phyloP scores from a whole-genome alignment of 2,888 invertebrate species.

The Lasioglossum oenotherae region DNA sequence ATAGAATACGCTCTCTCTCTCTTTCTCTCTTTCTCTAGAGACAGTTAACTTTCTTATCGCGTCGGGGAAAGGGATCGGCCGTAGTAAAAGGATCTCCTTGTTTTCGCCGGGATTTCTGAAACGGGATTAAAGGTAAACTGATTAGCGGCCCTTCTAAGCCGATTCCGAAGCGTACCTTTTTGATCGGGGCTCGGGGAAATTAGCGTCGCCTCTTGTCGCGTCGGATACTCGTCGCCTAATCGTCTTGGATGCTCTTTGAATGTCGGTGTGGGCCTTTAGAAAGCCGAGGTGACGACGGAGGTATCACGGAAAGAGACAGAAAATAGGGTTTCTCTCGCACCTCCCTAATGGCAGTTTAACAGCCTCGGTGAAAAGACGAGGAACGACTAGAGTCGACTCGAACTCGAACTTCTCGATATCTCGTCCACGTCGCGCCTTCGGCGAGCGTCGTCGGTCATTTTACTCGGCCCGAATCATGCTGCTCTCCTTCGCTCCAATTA shows the following conservation, averaged over 20 bases:
- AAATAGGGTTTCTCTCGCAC: background rate
- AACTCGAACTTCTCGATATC: constrained; percentile 49
- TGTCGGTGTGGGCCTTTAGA: constrained; percentile 31
- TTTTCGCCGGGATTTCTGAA: constrained; percentile 8
- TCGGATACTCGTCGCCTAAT: constrained; percentile 32
- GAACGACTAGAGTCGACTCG: constrained; percentile 24
- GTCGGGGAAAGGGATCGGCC: background rate
- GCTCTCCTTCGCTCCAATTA: background rate
- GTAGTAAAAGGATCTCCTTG: background rate
- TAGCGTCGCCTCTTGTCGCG: constrained; percentile 4
- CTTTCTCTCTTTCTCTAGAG: background rate
- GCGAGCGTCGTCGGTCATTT: constrained; percentile 38
- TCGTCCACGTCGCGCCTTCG: constrained; percentile 52
- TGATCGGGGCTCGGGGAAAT: constrained; percentile 19
- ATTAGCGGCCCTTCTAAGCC: constrained; percentile 9
- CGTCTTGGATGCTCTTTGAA: constrained; percentile 43
- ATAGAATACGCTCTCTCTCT: background rate
- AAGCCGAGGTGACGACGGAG: constrained; percentile 26
- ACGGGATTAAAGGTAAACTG: constrained; percentile 26
- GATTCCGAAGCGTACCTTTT: background rate
- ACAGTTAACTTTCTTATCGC: background rate
- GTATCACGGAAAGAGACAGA: background rate
- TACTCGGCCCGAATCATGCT: constrained; percentile 2
- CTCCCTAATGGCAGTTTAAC: constrained; percentile 64
- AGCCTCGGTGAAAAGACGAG: constrained; percentile 57